Evolutionary conservation across 2,797 vertebrate species (phyloP).

Genomic region (Phaenicophaeus curvirostris): DNA sequence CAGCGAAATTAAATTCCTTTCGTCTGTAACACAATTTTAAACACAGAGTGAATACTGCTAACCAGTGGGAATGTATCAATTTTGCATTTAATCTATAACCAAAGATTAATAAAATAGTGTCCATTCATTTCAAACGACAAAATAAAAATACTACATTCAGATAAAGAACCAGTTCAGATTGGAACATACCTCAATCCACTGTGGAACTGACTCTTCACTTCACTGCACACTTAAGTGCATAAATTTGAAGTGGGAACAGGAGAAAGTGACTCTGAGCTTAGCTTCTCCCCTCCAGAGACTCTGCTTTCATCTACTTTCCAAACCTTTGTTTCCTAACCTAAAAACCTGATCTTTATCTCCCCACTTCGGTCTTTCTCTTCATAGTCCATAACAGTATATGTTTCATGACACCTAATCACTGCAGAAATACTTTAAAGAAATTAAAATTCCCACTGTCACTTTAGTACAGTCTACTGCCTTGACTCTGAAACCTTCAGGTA

Average conservation of each 20-base stretch:
- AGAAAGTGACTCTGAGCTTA: background rate
- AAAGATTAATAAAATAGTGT: background rate
- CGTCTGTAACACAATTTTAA: background rate
- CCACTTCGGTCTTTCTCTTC: background rate
- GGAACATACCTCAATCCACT: background rate
- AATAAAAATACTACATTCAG: background rate
- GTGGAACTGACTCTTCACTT: background rate
- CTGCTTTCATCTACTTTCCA: background rate
- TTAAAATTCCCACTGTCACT: background rate
- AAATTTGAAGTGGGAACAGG: background rate
- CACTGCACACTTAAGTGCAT: background rate
- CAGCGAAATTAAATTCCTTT: background rate
- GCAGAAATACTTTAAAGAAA: background rate
- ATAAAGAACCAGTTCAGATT: background rate
- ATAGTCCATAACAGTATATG: background rate
- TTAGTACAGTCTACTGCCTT: background rate
- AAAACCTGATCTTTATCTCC: background rate
- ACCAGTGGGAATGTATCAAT: background rate
- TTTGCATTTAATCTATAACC: background rate
- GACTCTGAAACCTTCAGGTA: background rate
- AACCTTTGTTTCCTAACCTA: background rate
- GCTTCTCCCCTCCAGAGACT: background rate
- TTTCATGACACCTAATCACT: background rate
- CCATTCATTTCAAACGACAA: background rate
- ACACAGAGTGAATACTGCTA: background rate